Base-by-base conservation (phyloP, 2,797 vertebrate species). In the Pagetopsis macropterus region DNA sequence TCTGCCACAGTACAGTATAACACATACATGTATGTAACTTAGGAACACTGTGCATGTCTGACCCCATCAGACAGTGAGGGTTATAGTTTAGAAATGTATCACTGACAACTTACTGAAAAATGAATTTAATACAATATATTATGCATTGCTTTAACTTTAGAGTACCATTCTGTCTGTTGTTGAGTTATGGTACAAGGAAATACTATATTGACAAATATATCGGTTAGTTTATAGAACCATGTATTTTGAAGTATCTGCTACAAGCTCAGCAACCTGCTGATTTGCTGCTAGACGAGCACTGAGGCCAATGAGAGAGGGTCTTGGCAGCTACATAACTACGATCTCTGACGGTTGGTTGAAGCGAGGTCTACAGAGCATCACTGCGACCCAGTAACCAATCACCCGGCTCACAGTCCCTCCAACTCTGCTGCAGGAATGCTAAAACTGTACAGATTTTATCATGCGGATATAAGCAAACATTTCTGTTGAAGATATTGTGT, bases 261-360 rank as follows among this genome's bases (percentile, higher is more conserved):
- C 84, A 73, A 90, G 83, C 86, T 93, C 93, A 93, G 92, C 92
- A 71, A 79, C 75, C 49, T 84, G 94, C 93, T 94, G 93, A 94
- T 92, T 91, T 92, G 95, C 95, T 95, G 94, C 95, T 95, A 94
- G 88, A 93, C 79, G 76, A 91, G 93, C 93, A 94, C 94, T 94
- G 93, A 94, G 91, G 91, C 92, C 91, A 86, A 89, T 86, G 83
- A 89, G 74, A 79, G 80, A 91, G 83, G 91, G 90, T 91, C 91
- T 91, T 89, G 94, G 94, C 93, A 94, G 94, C 93, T 94, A 94
- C 86, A 79, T 66, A 85, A 88, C 84, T 81, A 81, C 70, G 75
- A 88, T 87, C 83, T 87, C 85, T 72, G 83, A 80, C 66, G 73
- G 73, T 82, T 84, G 82, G 83, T 79, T 62, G 71, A 72, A 64